These are phyloP conservation scores for Liopterus haemorrhoidalis DNA, from an alignment of 2,888 invertebrate species.

Conservation along the genomic window DNA sequence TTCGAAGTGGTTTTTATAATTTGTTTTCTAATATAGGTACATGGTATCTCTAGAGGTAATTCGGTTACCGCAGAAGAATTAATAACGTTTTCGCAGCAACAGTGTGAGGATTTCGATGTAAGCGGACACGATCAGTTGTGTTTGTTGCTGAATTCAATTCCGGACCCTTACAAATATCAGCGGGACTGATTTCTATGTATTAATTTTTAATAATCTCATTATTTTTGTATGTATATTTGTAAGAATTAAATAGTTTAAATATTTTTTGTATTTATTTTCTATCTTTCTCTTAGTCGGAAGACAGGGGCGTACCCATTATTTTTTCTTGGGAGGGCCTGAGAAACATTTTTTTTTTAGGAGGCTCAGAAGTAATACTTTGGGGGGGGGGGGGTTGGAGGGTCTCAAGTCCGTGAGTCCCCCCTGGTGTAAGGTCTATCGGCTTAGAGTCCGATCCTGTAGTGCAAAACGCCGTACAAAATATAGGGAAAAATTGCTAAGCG, in stretches of 20 bases:
- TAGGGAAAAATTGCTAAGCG: too few species aligned
- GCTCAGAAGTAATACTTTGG: too few species aligned
- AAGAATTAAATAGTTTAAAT: not conserved
- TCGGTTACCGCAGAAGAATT: constrained; percentile 32
- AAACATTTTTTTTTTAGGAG: too few species aligned
- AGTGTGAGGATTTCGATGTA: constrained; percentile 31
- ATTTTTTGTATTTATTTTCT: not conserved
- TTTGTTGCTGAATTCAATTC: constrained; percentile 30
- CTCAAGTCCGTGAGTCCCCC: too few species aligned
- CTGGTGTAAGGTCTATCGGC: too few species aligned
- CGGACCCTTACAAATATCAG: constrained; percentile 31
- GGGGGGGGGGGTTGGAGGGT: too few species aligned
- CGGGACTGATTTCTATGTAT: constrained; percentile 6
- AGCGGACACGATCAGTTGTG: constrained; percentile 31
- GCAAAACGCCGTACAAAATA: too few species aligned
- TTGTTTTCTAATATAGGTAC: constrained; percentile 29
- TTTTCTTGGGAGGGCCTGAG: too few species aligned
- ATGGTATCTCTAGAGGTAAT: constrained; percentile 31
- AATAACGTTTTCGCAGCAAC: constrained; percentile 28
- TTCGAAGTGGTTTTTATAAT: not conserved
- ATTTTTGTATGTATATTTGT: not conserved
- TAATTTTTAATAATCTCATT: constrained; percentile 2
- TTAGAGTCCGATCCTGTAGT: too few species aligned
- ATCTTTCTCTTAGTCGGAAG: constrained; percentile 1
- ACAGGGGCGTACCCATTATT: too few species aligned